A percentile compares a stretch with the other conserved stretches of the same genome.
Conservation (phyloP, 2,888 invertebrate species). For the Agrypnus murinus region DNA sequence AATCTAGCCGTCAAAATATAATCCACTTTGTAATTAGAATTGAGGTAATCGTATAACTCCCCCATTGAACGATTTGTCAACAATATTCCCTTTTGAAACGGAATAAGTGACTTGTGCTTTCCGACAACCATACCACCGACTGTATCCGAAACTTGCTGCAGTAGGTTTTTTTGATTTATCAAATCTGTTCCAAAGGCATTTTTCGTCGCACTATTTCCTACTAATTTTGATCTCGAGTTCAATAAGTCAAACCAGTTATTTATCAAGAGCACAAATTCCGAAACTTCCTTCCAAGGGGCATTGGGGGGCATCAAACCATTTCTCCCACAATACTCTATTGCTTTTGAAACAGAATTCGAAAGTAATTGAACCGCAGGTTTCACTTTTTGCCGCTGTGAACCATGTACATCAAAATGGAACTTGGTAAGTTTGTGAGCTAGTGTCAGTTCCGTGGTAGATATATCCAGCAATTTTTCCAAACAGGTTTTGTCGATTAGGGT, state of each 20-base stretch:
- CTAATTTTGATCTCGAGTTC: slow-evolving; percentile 40
- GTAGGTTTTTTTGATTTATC: slow-evolving; percentile 17
- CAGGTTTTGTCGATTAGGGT: not conserved
- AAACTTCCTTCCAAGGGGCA: slow-evolving; percentile 27
- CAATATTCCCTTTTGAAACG: slow-evolving; percentile 45
- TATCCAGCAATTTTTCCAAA: slow-evolving; percentile 12
- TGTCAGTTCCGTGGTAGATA: slow-evolving; percentile 48
- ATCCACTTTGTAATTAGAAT: slow-evolving; percentile 5
- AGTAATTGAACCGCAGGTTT: slow-evolving; percentile 13
- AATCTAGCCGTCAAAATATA: slow-evolving; percentile 27
- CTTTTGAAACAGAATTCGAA: slow-evolving; percentile 38
- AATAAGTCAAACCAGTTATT: slow-evolving; percentile 50
- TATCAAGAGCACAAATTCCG: slow-evolving; percentile 27
- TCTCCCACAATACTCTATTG: slow-evolving; percentile 39
- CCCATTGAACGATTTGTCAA: slow-evolving; percentile 22
- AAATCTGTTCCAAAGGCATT: slow-evolving; percentile 41
- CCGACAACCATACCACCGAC: slow-evolving; percentile 29
- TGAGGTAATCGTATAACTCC: slow-evolving; percentile 19
- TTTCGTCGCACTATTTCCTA: slow-evolving; percentile 17
- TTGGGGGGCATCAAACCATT: slow-evolving; percentile 19
- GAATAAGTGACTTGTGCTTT: slow-evolving; percentile 37
- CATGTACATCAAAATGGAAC: slow-evolving; percentile 35
- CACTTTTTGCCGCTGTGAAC: slow-evolving; percentile 8
- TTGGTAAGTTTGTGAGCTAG: slow-evolving; percentile 50
- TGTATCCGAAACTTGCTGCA: slow-evolving; percentile 23